These are phyloP conservation scores for Picus viridis DNA, from an alignment of 2,797 vertebrate genomes.

Conservation along the genomic window DNA sequence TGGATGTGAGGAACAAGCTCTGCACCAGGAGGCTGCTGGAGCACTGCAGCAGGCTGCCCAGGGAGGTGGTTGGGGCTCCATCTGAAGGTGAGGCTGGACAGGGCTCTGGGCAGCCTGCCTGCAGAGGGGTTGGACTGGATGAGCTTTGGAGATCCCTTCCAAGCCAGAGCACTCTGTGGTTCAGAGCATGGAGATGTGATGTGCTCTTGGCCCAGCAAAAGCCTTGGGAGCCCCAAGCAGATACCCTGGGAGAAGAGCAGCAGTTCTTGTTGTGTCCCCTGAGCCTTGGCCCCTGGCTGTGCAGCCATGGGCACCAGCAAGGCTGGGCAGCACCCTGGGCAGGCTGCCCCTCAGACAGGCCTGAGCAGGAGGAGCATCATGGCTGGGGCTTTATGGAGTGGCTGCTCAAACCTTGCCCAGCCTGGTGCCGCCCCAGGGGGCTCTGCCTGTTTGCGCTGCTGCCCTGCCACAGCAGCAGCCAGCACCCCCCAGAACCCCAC, in stretches of 20 bases:
- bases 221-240: background rate
- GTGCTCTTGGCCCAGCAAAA: background rate
- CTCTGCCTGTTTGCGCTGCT: background rate
- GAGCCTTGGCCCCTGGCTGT: background rate
- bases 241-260: background rate
- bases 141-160: too few relatives aligned
- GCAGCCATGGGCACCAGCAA: background rate
- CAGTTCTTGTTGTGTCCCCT: background rate
- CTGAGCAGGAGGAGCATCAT: background rate
- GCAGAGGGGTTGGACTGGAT: too few relatives aligned
- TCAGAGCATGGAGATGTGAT: background rate
- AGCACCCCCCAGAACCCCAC: background rate
- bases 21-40: too few relatives aligned
- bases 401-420: background rate
- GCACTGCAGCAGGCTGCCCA: too few relatives aligned
- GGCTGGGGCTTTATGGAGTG: fast-evolving
- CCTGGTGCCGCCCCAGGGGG: background rate
- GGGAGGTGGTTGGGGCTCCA: too few relatives aligned
- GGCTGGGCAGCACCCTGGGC: background rate
- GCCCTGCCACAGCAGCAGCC: background rate
- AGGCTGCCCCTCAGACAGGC: background rate
- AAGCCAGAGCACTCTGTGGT: too few relatives aligned
- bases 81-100: too few relatives aligned
- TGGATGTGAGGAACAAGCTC: too few relatives aligned
- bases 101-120: too few relatives aligned